Percentiles rank a stretch among this genome's conserved stretches.
Conservation (phyloP, 1,140 invertebrate species). For the Bombus ignitus region DNA sequence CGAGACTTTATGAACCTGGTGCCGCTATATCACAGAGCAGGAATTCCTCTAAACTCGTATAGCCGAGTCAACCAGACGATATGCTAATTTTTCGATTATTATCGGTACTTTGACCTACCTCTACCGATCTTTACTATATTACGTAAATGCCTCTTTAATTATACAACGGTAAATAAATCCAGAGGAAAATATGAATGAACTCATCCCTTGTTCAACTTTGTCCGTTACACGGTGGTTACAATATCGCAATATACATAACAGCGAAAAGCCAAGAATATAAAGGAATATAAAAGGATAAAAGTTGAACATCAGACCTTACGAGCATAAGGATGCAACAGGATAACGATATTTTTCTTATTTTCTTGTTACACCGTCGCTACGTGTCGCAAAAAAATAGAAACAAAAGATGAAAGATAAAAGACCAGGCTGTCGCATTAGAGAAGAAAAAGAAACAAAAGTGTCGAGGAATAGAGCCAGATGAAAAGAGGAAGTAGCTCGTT, state of each 20-base stretch:
- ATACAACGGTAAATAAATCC: too few relatives aligned
- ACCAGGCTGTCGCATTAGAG: not conserved
- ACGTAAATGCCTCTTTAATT: too few relatives aligned
- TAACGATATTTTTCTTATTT: not conserved
- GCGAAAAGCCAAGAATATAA: not conserved
- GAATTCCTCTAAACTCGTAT: not conserved
- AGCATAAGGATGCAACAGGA: not conserved
- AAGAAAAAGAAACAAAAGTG: not conserved
- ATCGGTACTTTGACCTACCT: not conserved
- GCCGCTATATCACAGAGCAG: not conserved
- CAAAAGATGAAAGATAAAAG: conserved; percentile 31
- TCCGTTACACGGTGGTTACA: too few relatives aligned
- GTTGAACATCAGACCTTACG: not conserved
- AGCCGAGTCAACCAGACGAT: not conserved
- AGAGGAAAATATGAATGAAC: too few relatives aligned
- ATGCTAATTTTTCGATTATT: not conserved
- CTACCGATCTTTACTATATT: not conserved
- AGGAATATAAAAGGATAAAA: not conserved
- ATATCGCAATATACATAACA: too few relatives aligned
- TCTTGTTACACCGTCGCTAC: not conserved
- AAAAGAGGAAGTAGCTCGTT: conserved; percentile 55
- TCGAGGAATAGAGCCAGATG: not conserved
- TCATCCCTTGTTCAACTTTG: too few relatives aligned
- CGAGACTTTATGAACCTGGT: not conserved
- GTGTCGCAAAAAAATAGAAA: conserved; percentile 36